Base-by-base conservation (phyloP, 1,140 invertebrate species). In the Cotesia glomerata region DNA sequence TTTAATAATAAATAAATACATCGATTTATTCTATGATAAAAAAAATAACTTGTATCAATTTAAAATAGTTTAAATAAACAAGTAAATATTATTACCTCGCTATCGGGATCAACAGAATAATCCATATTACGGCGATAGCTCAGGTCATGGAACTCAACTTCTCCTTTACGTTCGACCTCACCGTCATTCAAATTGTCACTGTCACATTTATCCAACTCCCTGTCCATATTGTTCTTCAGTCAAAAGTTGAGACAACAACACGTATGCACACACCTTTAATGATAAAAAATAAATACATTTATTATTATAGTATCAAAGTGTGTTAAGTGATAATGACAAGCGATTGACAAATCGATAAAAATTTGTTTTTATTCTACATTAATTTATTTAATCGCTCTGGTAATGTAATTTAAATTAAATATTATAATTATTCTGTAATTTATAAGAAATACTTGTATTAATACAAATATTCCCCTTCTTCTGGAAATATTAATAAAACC, bases 81-180 rank as follows among this genome's bases (percentile, higher is more conserved):
- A 36, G 14, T 36, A 36, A 18, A 16, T 34, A 66, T 45, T 62
- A 34, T 66, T 65, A 74, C 72, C 67, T 69, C 72, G n/a, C 51
- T 54, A 65, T 74, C 66, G 16, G 14, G 16, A 64, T 74, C 72
- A 58, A 49, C 63, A 39, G 62, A 39, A 54, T 63, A 59, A 56
- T 72, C 80, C 80, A 78, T 78, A 18, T 73, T 77, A 63, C 74
- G 76, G 58, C 78, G 80, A 70, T 75, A 76, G 3, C 72, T 72
- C 67, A 81, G 65, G 71, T 70, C 78, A 65, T 77, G 75, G 75
- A 80, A 80, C 75, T 80, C 78, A 11, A 73, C 74, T 14, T 65
- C 75, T 59, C 77, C 51, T 51, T 72, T 76, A 34, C 76, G 75
- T 67, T 81, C 80, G 14, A 67, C n/a, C 35, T 81, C 79, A 56